Percentiles rank a stretch among this genome's conserved stretches.
Evolutionary conservation across 2,113 vertebrate species (phyloP).

Genomic region (Nerophis lumbriciformis): DNA sequence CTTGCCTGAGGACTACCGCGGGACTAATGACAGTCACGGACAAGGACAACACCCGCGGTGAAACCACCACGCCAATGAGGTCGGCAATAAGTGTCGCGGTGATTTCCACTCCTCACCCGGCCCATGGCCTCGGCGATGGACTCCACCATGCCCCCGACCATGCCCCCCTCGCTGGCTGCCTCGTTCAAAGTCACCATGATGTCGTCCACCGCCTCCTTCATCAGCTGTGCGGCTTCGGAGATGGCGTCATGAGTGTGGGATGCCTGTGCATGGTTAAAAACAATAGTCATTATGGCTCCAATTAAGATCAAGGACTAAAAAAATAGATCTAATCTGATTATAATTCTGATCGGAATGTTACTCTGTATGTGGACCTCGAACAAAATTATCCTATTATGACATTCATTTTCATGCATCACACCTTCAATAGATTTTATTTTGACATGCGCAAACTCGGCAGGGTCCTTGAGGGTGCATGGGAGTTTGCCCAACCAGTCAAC

Average conservation of each 20-base stretch:
- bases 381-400: too few relatives aligned
- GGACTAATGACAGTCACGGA: constrained; percentile 46
- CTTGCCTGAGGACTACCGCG: constrained; percentile 33
- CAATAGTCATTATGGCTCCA: background rate
- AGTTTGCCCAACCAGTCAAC: too few relatives aligned
- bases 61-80: constrained; percentile 7
- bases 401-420: too few relatives aligned
- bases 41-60: constrained; percentile 29
- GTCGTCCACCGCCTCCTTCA: constrained; percentile 97
- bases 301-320: background rate
- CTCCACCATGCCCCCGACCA: constrained; percentile 97
- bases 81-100: constrained; percentile 15
- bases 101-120: constrained; percentile 74
- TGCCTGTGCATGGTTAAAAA: constrained; percentile 71
- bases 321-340: too few relatives aligned
- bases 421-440: too few relatives aligned
- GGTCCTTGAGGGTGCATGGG: too few relatives aligned
- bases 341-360: too few relatives aligned
- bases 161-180: constrained; percentile 92
- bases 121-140: constrained; percentile 92
- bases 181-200: constrained; percentile 97
- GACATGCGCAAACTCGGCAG: too few relatives aligned
- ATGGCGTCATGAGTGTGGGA: constrained; percentile 95
- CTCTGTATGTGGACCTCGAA: too few relatives aligned
- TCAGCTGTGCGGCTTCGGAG: constrained; percentile 89